Conservation (phyloP, 2,113 vertebrate genomes). For the Coreoperca whiteheadi region DNA sequence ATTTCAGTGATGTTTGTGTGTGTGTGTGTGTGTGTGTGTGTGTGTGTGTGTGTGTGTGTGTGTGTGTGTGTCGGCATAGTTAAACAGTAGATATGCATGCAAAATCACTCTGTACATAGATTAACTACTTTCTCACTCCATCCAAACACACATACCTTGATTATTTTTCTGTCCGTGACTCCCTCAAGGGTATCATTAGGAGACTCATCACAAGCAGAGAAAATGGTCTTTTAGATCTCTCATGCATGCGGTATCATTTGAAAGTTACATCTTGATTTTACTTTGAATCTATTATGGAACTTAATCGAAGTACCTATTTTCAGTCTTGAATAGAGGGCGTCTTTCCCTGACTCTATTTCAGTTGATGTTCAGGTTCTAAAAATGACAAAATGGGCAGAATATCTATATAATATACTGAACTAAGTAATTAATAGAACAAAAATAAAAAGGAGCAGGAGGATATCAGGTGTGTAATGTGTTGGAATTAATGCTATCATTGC, state of each 20-base stretch:
- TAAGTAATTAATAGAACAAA: background rate
- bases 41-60: too few species aligned
- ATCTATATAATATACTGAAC: background rate
- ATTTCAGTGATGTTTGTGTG: constrained; percentile 5
- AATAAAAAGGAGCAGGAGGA: background rate
- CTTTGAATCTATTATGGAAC: background rate
- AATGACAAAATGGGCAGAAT: background rate
- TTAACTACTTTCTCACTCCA: constrained; percentile 8
- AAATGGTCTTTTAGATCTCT: background rate
- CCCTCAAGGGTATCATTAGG: constrained; percentile 35
- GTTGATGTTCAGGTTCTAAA: background rate
- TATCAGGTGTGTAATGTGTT: background rate
- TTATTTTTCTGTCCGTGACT: constrained; percentile 25
- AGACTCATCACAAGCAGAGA: constrained; percentile 26
- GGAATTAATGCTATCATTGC: constrained; percentile 1
- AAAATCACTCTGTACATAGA: constrained; percentile 12
- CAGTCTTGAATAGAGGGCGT: background rate
- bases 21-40: constrained; percentile 3
- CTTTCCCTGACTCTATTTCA: background rate
- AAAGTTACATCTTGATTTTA: background rate
- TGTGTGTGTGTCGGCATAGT: background rate
- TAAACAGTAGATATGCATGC: constrained; percentile 2
- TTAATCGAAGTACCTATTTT: background rate
- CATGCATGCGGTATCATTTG: background rate
- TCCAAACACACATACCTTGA: constrained; percentile 15